These are phyloP conservation scores for Scaeva pyrastri DNA, from an alignment of 2,888 invertebrate species.

Conservation along the genomic window DNA sequence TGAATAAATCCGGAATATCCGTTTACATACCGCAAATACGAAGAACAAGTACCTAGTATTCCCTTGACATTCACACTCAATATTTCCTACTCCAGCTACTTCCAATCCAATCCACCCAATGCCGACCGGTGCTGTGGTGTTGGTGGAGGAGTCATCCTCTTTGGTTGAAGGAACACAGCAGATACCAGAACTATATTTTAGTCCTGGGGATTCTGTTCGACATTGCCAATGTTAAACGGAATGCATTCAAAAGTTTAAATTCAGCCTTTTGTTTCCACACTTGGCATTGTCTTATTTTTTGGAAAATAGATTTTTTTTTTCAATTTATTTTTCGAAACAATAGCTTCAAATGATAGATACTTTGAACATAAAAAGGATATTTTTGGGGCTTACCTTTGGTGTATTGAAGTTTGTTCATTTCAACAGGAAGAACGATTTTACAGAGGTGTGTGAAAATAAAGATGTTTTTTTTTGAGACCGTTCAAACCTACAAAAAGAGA, in stretches of 20 bases:
- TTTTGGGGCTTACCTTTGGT: background rate
- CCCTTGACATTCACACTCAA: slow-evolving; percentile 50
- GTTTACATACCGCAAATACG: slow-evolving; percentile 58
- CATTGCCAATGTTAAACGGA: slow-evolving; percentile 28
- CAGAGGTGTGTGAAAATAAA: background rate
- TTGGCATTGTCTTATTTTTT: background rate
- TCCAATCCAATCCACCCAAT: background rate
- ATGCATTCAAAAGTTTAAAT: slow-evolving; percentile 57
- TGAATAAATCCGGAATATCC: slow-evolving; percentile 67
- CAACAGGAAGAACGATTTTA: background rate
- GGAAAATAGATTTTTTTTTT: background rate
- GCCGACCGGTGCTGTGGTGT: too few species aligned
- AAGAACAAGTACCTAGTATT: slow-evolving; percentile 33
- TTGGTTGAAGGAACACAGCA: background rate
- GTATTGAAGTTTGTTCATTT: background rate
- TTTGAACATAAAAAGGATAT: background rate
- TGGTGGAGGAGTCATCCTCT: background rate
- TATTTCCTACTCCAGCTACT: slow-evolving; percentile 41
- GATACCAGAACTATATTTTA: background rate
- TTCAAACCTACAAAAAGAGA: too few species aligned
- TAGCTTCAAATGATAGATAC: slow-evolving; percentile 19
- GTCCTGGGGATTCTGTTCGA: slow-evolving; percentile 4
- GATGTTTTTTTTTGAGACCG: too few species aligned
- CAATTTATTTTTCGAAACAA: background rate
- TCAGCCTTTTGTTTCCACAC: slow-evolving; percentile 15